phyloP scores from a whole-genome alignment of 2,888 invertebrate species.

The Trichacis sp. region DNA sequence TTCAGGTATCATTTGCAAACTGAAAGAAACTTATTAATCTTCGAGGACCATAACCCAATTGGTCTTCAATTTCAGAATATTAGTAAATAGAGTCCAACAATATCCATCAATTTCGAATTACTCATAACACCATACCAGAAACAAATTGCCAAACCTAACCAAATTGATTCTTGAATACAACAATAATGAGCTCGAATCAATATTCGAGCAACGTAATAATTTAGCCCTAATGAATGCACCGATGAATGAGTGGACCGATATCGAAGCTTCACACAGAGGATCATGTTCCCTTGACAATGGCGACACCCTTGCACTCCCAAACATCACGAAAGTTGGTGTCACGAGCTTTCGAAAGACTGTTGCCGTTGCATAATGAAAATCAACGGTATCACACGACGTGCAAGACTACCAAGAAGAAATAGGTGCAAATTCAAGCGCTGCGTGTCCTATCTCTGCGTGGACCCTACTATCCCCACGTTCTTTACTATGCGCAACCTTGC shows the following conservation, averaged over 20 bases:
- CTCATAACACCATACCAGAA: too few relatives aligned
- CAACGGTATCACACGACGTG: constrained; percentile 45
- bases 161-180: too few relatives aligned
- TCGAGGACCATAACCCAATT: too few relatives aligned
- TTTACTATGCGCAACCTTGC: constrained; percentile 42
- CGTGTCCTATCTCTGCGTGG: constrained; percentile 61
- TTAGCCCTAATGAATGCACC: too few relatives aligned
- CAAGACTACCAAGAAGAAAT: constrained; percentile 29
- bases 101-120: too few relatives aligned
- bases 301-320: constrained; percentile 30
- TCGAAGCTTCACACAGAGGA: constrained; percentile 5
- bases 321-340: constrained; percentile 30
- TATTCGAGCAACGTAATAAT: too few relatives aligned
- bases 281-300: constrained; percentile 32
- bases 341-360: constrained; percentile 33
- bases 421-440: constrained; percentile 28
- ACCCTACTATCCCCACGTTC: constrained; percentile 22
- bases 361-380: constrained; percentile 47
- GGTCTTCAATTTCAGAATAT: too few relatives aligned
- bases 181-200: too few relatives aligned
- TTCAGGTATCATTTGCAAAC: too few relatives aligned
- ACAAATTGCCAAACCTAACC: too few relatives aligned
- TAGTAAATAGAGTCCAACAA: too few relatives aligned
- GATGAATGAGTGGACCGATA: constrained; percentile 25
- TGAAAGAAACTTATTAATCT: too few relatives aligned